phyloP scores from a whole-genome alignment of 2,113 vertebrate genomes.

The Pseudorectes ferrugineus region DNA sequence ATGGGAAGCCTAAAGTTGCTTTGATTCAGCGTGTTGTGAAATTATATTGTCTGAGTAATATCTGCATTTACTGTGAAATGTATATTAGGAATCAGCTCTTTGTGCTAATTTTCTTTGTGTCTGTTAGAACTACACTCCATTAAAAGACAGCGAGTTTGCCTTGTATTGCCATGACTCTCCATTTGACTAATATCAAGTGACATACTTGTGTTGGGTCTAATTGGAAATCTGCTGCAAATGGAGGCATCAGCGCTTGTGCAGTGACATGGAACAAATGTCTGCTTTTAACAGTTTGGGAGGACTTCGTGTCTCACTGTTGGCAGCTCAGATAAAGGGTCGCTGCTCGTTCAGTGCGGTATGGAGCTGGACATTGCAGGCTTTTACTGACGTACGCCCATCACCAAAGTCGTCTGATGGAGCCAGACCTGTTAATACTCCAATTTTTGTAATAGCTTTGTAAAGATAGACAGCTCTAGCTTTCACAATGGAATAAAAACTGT shows the following conservation, averaged over 20 bases:
- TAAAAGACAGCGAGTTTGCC: background rate
- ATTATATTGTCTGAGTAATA: background rate
- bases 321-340: background rate
- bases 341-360: fast-evolving
- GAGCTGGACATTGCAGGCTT: background rate
- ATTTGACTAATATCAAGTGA: background rate
- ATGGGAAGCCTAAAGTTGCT: background rate
- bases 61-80: background rate
- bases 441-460: background rate
- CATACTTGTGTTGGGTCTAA: background rate
- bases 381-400: background rate
- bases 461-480: background rate
- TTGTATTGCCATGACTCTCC: background rate
- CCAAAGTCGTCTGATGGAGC: background rate
- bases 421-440: background rate
- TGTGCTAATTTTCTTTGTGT: background rate
- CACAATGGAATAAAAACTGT: background rate
- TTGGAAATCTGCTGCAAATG: background rate
- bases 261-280: background rate
- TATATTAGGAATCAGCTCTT: background rate
- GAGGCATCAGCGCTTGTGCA: background rate
- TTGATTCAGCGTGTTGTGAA: background rate
- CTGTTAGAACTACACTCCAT: background rate
- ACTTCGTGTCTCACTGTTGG: background rate
- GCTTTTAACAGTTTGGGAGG: background rate